These are phyloP conservation scores for Microtus obscurus DNA, from an alignment of 2,797 vertebrate species.

Conservation along the genomic window DNA sequence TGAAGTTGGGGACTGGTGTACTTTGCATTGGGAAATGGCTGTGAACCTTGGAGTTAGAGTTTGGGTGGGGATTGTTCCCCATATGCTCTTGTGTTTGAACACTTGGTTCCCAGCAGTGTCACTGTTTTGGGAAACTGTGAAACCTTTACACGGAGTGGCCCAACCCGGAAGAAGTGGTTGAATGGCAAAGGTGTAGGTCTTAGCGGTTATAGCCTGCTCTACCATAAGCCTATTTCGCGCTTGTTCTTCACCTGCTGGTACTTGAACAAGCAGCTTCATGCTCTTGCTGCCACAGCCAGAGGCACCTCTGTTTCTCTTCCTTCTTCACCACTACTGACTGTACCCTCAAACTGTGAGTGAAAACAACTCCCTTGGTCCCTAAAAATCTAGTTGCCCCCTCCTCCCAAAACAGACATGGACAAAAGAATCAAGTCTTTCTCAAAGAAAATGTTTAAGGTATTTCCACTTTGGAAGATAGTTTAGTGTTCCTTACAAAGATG, in stretches of 20 bases:
- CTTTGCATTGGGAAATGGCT: not conserved
- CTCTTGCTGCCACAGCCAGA: not conserved
- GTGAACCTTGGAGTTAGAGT: not conserved
- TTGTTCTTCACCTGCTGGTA: not conserved
- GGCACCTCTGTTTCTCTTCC: not conserved
- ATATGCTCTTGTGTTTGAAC: not conserved
- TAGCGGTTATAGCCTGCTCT: not conserved
- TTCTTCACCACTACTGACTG: not conserved
- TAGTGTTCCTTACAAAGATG: not conserved
- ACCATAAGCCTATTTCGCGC: not conserved
- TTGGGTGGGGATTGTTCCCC: not conserved
- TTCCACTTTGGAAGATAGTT: not conserved
- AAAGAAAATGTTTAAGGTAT: not conserved
- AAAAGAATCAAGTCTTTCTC: not conserved
- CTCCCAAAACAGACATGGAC: not conserved
- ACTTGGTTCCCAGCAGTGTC: not conserved
- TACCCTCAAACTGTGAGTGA: not conserved
- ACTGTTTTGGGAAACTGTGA: not conserved
- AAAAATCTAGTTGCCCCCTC: not conserved
- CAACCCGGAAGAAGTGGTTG: not conserved
- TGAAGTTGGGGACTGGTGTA: not conserved
- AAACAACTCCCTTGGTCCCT: not conserved
- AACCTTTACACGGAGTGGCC: not conserved
- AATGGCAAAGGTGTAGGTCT: not conserved
- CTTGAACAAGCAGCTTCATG: not conserved